Percentiles rank a stretch among this genome's conserved stretches.
Evolutionary conservation across 2,113 vertebrate genomes (phyloP).

Genomic region (Pyxicephalus adspersus): DNA sequence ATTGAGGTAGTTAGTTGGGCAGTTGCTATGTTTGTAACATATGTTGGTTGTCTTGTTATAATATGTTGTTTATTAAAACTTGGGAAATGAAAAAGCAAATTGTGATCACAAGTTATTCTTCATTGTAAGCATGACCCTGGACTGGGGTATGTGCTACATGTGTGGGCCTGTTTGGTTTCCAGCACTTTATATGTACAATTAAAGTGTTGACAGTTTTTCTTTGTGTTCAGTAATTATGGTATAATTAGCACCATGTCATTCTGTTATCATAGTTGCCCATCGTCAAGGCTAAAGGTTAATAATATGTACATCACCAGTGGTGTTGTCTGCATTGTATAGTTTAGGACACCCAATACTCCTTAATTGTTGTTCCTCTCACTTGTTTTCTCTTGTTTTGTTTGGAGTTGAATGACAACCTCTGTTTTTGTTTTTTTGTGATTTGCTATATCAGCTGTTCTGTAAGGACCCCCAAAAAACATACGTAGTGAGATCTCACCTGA

Average conservation of each 20-base stretch:
- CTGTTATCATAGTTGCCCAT: neutral
- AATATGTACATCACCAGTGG: neutral
- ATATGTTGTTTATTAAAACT: too few relatives aligned
- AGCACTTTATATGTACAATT: constrained; percentile 9
- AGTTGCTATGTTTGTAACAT: too few relatives aligned
- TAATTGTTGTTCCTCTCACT: neutral
- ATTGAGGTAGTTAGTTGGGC: too few relatives aligned
- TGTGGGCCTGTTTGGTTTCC: constrained; percentile 1
- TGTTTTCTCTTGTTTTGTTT: neutral
- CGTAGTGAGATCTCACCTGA: too few relatives aligned
- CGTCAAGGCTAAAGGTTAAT: neutral
- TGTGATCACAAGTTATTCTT: too few relatives aligned
- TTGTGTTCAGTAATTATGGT: neutral
- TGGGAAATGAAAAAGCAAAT: too few relatives aligned
- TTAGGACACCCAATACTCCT: neutral
- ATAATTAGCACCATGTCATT: neutral
- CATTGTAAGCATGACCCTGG: neutral
- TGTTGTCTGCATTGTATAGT: neutral
- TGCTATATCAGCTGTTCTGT: too few relatives aligned
- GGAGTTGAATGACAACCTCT: too few relatives aligned
- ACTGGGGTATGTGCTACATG: neutral
- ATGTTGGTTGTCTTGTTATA: too few relatives aligned
- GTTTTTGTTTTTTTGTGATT: too few relatives aligned
- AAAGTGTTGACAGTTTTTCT: constrained; percentile 14
- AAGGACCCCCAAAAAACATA: too few relatives aligned